Conservation (phyloP, 1,140 invertebrate genomes). For the Asbolus verrucosus region DNA sequence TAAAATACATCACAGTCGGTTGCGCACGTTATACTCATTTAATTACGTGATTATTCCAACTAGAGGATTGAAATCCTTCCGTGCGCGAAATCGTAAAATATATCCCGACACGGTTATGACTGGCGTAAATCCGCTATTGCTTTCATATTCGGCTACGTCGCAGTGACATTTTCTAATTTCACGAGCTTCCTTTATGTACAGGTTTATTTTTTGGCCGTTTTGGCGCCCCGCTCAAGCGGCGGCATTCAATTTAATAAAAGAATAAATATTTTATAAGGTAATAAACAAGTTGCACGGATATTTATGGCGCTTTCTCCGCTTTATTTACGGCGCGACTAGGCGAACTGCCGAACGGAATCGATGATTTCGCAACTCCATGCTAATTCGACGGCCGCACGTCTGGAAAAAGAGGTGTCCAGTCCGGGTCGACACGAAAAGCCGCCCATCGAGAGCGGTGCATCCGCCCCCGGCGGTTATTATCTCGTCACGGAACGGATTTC, state of each 20-base stretch:
- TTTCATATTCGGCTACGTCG: slow-evolving; percentile 39
- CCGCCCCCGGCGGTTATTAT: slow-evolving; percentile 40
- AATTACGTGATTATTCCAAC: slow-evolving; percentile 48
- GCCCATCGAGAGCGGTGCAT: slow-evolving; percentile 33
- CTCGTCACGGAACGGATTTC: slow-evolving; percentile 40
- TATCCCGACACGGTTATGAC: slow-evolving; percentile 39
- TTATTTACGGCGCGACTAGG: slow-evolving; percentile 22
- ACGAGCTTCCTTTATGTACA: slow-evolving; percentile 38
- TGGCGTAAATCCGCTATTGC: slow-evolving; percentile 40
- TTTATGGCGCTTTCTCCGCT: slow-evolving; percentile 29
- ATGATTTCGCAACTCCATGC: slow-evolving; percentile 17
- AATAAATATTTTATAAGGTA: slow-evolving; percentile 40
- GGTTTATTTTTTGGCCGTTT: slow-evolving; percentile 34
- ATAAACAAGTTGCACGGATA: slow-evolving; percentile 32
- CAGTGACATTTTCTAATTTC: slow-evolving; percentile 39
- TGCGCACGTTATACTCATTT: slow-evolving; percentile 45
- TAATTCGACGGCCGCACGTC: slow-evolving; percentile 26
- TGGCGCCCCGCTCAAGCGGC: not conserved
- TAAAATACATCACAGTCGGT: slow-evolving; percentile 36
- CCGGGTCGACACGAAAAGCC: slow-evolving; percentile 32
- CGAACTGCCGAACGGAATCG: slow-evolving; percentile 23
- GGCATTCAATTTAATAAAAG: slow-evolving; percentile 31
- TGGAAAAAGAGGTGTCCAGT: too few species aligned
- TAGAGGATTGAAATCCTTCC: slow-evolving; percentile 46
- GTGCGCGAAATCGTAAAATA: slow-evolving; percentile 42